These are phyloP conservation scores for Phenganax subtilis DNA, from an alignment of 92 coral and sea anemone genomes.

Conservation along the genomic window DNA sequence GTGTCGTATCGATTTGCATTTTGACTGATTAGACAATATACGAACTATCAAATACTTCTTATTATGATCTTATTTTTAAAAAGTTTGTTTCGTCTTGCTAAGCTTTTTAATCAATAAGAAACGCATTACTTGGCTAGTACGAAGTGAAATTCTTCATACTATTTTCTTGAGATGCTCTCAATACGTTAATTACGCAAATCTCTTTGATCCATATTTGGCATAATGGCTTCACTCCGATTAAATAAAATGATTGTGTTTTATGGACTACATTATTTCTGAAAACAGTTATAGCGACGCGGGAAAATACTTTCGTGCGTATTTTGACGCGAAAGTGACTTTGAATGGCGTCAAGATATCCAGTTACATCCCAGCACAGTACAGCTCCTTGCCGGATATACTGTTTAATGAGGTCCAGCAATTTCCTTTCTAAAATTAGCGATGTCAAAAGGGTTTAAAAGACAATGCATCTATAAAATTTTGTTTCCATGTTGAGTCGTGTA, in stretches of 20 bases:
- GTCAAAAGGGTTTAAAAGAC: slow-evolving; percentile 42
- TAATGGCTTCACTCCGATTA: slow-evolving; percentile 28
- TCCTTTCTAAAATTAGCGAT: slow-evolving; percentile 46
- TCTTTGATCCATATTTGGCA: slow-evolving; percentile 40
- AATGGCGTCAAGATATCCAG: slow-evolving; percentile 8
- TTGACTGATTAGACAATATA: slow-evolving; percentile 28
- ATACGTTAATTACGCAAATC: slow-evolving; percentile 36
- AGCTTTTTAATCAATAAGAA: background rate
- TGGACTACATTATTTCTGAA: background rate
- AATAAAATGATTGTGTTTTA: slow-evolving; percentile 22
- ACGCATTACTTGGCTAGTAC: background rate
- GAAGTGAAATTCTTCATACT: background rate
- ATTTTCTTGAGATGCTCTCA: background rate
- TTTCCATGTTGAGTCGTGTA: background rate
- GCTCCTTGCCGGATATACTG: slow-evolving; percentile 33
- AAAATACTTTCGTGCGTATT: background rate
- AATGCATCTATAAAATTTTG: slow-evolving; percentile 13
- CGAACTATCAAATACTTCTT: background rate
- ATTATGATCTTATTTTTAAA: background rate
- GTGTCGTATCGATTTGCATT: slow-evolving; percentile 36
- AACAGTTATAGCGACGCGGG: background rate
- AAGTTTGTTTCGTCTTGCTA: background rate
- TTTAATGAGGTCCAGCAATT: slow-evolving; percentile 17
- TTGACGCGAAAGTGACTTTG: slow-evolving; percentile 1
- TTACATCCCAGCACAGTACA: slow-evolving; percentile 16